These are phyloP conservation scores for Ganaspis brasiliensis DNA, from an alignment of 2,888 invertebrate genomes.

Conservation along the genomic window DNA sequence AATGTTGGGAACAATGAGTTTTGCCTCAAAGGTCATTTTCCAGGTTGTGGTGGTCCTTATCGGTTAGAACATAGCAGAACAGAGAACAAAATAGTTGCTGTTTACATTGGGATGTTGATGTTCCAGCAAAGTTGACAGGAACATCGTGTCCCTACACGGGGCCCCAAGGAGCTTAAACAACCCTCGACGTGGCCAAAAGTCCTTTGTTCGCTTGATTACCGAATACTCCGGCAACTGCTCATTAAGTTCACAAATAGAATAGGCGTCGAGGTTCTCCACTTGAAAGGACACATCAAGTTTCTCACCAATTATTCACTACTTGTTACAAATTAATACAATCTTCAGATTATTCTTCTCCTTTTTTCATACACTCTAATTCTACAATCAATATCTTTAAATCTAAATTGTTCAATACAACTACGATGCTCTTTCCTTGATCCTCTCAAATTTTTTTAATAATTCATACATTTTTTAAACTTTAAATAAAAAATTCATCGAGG, in stretches of 20 bases:
- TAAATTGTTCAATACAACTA: too few species aligned
- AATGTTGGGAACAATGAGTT: slow-evolving; percentile 19
- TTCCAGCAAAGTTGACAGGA: slow-evolving; percentile 60
- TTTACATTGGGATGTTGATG: slow-evolving; percentile 41
- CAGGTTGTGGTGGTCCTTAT: slow-evolving; percentile 27
- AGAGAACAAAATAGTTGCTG: slow-evolving; percentile 39
- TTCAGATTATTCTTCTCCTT: neutral
- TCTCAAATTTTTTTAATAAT: too few species aligned
- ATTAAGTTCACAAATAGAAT: slow-evolving; percentile 73
- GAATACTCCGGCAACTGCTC: slow-evolving; percentile 71
- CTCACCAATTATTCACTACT: slow-evolving; percentile 6
- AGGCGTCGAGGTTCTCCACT: slow-evolving; percentile 31
- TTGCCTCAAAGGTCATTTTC: slow-evolving; percentile 28
- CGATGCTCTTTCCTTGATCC: too few species aligned
- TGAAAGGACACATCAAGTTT: slow-evolving; percentile 29
- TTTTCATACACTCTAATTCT: neutral
- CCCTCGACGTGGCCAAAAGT: slow-evolving; percentile 71
- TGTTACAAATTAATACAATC: slow-evolving; percentile 8
- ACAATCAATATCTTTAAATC: neutral
- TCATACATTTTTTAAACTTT: too few species aligned
- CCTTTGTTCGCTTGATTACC: slow-evolving; percentile 76
- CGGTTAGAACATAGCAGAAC: slow-evolving; percentile 23
- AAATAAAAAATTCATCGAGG: too few species aligned
- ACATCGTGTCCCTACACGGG: slow-evolving; percentile 51
- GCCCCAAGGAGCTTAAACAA: slow-evolving; percentile 60